Evolutionary conservation across 2,888 invertebrate genomes (phyloP).

Genomic region (Drosophila basisetae): DNA sequence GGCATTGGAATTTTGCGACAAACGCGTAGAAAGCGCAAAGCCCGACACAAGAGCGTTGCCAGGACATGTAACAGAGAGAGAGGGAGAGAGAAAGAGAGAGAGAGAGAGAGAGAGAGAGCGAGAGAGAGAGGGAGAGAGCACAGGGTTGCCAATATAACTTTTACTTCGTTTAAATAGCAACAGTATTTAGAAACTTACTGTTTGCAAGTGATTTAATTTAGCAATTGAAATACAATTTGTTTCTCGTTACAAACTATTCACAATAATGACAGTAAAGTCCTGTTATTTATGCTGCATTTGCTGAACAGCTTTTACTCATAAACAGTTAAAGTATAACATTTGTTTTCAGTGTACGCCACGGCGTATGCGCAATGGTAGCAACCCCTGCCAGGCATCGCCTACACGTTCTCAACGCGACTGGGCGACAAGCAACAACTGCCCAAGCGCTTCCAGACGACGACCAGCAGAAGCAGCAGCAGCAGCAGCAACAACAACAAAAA

Average conservation of each 20-base stretch:
- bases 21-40: slow-evolving; percentile 23
- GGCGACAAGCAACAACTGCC: slow-evolving; percentile 60
- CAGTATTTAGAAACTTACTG: not conserved
- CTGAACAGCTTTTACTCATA: not conserved
- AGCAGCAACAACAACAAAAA: slow-evolving; percentile 13
- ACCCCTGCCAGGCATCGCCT: slow-evolving; percentile 17
- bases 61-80: slow-evolving; percentile 46
- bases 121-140: not conserved
- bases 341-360: slow-evolving; percentile 54
- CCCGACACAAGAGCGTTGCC: slow-evolving; percentile 24
- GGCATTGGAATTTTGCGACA: slow-evolving; percentile 74
- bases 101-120: not conserved
- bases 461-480: slow-evolving; percentile 13
- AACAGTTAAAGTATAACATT: not conserved
- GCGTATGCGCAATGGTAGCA: slow-evolving; percentile 65
- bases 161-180: not conserved
- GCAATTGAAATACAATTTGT: not conserved
- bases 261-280: not conserved
- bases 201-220: not conserved
- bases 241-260: not conserved
- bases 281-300: not conserved
- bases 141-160: slow-evolving; percentile 23
- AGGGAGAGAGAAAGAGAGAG: not conserved
- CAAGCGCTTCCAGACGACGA: slow-evolving; percentile 57
- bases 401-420: slow-evolving; percentile 16